phyloP scores from a whole-genome alignment of 2,797 vertebrate species.

The Intellagama lesueurii region DNA sequence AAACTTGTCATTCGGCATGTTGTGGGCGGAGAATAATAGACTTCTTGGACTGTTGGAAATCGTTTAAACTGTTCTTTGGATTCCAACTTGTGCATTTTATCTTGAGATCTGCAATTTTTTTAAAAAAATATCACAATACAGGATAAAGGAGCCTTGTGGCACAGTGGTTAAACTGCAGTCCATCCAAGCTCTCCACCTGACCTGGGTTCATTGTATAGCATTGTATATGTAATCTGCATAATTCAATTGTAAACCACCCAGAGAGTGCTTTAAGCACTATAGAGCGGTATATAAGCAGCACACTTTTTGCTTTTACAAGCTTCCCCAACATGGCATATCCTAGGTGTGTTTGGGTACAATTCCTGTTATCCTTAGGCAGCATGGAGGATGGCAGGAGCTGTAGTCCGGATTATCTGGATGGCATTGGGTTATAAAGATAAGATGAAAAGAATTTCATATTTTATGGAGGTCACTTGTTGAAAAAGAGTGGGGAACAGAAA shows the following conservation, averaged over 20 bases:
- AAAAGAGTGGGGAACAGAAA: too few relatives aligned
- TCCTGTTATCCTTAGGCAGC: neutral
- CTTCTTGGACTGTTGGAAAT: neutral
- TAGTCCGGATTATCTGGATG: neutral
- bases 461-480: neutral
- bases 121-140: neutral
- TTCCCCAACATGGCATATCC: neutral
- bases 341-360: neutral
- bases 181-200: too few relatives aligned
- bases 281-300: too few relatives aligned
- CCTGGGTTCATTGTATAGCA: too few relatives aligned
- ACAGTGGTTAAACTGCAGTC: too few relatives aligned
- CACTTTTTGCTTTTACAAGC: too few relatives aligned
- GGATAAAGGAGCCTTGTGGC: too few relatives aligned
- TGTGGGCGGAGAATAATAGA: neutral
- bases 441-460: neutral
- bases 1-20: neutral
- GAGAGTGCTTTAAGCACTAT: too few relatives aligned
- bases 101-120: neutral
- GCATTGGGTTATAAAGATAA: too few relatives aligned
- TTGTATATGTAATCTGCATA: too few relatives aligned
- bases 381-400: neutral
- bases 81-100: neutral
- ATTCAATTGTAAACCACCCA: too few relatives aligned
- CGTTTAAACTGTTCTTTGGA: neutral